Evolutionary conservation across 2,888 invertebrate genomes (phyloP).

Genomic region (Oscheius sp.): DNA sequence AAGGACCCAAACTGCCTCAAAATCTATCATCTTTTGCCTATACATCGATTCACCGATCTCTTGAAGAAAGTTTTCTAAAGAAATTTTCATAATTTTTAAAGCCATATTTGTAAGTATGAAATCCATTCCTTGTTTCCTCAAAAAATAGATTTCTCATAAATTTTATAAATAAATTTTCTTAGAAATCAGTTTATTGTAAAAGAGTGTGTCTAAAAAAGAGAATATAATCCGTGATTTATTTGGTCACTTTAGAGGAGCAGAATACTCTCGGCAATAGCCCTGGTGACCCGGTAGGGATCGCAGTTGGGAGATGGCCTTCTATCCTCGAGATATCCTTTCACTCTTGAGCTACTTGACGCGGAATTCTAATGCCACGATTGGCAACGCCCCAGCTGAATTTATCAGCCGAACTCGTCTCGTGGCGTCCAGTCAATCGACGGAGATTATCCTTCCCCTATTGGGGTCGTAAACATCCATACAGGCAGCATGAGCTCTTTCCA

Average conservation of each 20-base stretch:
- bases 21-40: too few species aligned
- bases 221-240: too few species aligned
- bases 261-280: conserved; percentile 52
- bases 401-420: conserved; percentile 94
- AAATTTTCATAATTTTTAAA: too few species aligned
- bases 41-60: too few species aligned
- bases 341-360: conserved; percentile 64
- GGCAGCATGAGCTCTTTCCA: conserved; percentile 86
- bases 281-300: conserved; percentile 63
- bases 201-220: too few species aligned
- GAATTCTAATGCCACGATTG: conserved; percentile 65
- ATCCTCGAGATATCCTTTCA: conserved; percentile 66
- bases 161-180: too few species aligned
- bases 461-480: conserved; percentile 76
- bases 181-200: too few species aligned
- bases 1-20: too few species aligned
- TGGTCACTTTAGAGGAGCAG: conserved; percentile 38
- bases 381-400: conserved; percentile 80
- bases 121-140: too few species aligned
- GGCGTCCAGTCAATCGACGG: conserved; percentile 88
- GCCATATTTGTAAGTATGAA: too few species aligned
- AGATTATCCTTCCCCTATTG: conserved; percentile 94
- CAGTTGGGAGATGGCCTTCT: conserved; percentile 68
- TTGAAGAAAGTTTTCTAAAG: too few species aligned
- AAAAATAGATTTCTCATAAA: too few species aligned